Percentiles rank a stretch among this genome's conserved stretches.
phyloP scores from a whole-genome alignment of 2,888 invertebrate species.

The Melanargia galathea region DNA sequence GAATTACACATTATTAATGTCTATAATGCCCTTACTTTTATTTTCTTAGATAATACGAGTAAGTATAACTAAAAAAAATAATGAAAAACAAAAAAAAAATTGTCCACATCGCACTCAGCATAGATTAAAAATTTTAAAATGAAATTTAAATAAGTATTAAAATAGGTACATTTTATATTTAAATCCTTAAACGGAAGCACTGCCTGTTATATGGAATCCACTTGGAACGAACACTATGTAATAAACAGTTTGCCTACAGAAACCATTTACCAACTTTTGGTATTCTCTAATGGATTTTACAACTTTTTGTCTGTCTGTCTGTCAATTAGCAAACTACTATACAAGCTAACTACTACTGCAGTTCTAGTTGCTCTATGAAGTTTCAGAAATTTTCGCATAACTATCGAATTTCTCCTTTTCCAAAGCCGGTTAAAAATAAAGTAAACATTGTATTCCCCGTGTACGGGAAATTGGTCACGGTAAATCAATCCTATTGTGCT shows the following conservation, averaged over 20 bases:
- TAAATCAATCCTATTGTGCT: conserved; percentile 15
- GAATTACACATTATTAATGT: no score
- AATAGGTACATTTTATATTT: no score
- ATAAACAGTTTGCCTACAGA: neutral
- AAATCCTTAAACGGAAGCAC: no score
- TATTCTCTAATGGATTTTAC: neutral
- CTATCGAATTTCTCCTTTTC: neutral
- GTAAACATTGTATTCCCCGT: conserved; percentile 2
- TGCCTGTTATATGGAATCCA: neutral
- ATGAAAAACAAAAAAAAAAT: no score
- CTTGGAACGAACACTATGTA: neutral
- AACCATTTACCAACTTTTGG: neutral
- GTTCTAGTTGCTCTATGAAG: neutral
- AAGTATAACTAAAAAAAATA: no score
- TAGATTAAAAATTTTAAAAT: no score
- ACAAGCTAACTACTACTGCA: neutral
- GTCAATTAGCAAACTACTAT: neutral
- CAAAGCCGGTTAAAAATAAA: conserved; percentile 11
- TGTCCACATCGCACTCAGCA: no score
- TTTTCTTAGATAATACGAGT: no score
- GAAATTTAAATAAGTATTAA: no score
- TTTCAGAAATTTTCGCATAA: neutral
- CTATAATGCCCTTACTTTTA: no score
- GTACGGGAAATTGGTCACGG: conserved; percentile 15
- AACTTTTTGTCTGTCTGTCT: neutral